A percentile compares a stretch with the other conserved stretches of the same genome.
Evolutionary conservation across 2,113 vertebrate species (phyloP).

Genomic region (Leuciscus idus): DNA sequence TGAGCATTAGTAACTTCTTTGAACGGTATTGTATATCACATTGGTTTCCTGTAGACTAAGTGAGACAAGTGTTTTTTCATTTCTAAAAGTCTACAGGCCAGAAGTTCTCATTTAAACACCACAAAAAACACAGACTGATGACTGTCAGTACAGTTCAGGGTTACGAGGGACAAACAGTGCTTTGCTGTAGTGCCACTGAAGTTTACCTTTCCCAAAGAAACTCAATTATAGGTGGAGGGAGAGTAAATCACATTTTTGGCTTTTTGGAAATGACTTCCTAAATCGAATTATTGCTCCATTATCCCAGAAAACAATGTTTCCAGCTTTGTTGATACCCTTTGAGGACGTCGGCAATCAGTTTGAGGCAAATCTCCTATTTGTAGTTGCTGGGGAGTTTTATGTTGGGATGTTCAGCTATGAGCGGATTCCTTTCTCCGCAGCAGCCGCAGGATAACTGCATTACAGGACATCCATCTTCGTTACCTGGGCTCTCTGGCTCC

Average conservation of each 20-base stretch:
- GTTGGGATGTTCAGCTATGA: conserved; percentile 30
- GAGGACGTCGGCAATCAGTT: conserved; percentile 45
- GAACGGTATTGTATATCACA: no score
- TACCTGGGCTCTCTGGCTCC: conserved; percentile 43
- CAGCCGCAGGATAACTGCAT: conserved; percentile 49
- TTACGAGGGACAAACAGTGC: conserved; percentile 26
- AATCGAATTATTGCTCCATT: conserved; percentile 14
- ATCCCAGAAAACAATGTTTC: conserved; percentile 42
- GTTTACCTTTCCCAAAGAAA: conserved; percentile 51
- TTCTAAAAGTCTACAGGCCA: neutral
- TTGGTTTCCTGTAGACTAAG: no score
- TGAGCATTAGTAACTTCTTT: no score
- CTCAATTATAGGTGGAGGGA: conserved; percentile 41
- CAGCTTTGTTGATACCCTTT: conserved; percentile 45
- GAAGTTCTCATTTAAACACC: neutral
- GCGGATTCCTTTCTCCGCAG: conserved; percentile 36
- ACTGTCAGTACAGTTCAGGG: conserved; percentile 35
- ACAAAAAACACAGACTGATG: conserved; percentile 34
- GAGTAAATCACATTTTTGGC: conserved; percentile 4
- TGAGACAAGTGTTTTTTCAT: neutral
- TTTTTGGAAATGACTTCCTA: conserved; percentile 24
- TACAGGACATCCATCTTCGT: conserved; percentile 54
- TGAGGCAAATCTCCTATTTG: conserved; percentile 6
- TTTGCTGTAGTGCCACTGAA: conserved; percentile 20
- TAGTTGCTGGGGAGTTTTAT: no score